phyloP scores from a whole-genome alignment of 2,797 vertebrate genomes.

The Sciurus carolinensis region DNA sequence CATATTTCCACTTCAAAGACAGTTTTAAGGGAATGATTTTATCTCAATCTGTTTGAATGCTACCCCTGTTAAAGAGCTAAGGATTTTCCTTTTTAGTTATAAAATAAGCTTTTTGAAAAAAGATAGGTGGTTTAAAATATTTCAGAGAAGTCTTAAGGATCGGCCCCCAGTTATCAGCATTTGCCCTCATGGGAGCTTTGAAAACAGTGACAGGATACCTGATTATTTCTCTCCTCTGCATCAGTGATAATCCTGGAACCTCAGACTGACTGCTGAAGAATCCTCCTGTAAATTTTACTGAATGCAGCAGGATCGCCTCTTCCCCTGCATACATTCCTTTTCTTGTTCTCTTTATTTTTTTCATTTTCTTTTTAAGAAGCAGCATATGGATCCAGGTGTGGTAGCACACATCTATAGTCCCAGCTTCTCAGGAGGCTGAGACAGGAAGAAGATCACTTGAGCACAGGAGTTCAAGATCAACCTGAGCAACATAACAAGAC shows the following conservation, averaged over 20 bases:
- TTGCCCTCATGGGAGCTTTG: not conserved
- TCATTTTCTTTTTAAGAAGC: not conserved
- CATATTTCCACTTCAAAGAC: slow-evolving; percentile 63
- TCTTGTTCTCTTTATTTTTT: not conserved
- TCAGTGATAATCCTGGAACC: not conserved
- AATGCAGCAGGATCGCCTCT: not conserved
- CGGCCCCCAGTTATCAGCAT: not conserved
- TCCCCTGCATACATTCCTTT: not conserved
- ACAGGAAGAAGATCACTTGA: not conserved
- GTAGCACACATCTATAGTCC: not conserved
- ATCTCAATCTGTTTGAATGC: slow-evolving; percentile 32
- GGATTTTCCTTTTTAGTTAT: slow-evolving; percentile 22
- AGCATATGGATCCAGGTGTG: not conserved
- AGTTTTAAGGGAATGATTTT: slow-evolving; percentile 62
- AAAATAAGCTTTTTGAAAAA: slow-evolving; percentile 66
- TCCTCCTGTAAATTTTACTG: not conserved
- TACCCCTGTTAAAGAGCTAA: slow-evolving; percentile 50
- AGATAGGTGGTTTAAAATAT: slow-evolving; percentile 32
- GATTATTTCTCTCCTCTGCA: not conserved
- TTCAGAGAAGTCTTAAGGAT: not conserved
- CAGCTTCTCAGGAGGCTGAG: not conserved
- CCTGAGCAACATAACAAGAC: not conserved
- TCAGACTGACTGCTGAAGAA: not conserved
- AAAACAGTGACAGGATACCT: not conserved
- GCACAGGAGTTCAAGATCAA: not conserved